Evolutionary conservation across 2,797 vertebrate genomes (phyloP), one percentile per base, ranked within the genome.

Genomic region (Darevskia mixta): DNA sequence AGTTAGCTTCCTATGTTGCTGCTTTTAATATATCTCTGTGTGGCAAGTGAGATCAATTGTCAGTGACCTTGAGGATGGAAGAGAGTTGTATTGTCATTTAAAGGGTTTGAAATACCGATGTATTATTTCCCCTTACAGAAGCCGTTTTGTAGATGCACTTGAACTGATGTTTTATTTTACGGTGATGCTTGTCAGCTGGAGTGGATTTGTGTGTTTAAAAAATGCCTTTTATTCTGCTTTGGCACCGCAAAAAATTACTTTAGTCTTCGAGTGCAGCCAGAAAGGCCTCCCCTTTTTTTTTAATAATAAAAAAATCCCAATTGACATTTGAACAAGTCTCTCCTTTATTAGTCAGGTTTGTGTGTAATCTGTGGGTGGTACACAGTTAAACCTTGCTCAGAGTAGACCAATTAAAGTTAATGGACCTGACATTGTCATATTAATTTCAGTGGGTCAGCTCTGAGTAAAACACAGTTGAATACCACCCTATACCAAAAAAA

Each of bases 11-110:
- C 10, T 45, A 0, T 11, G n/a, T 73, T 23, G 7, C 61, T 23
- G 18, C 20, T 73, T 73, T 35, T 73, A 73, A 73, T 38, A 11
- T 64, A 32, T 55, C 49, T 55, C 49, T 15, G 0, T 0, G 83
- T 88, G 90, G 2, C 29, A 76, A 4, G 32, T n/a, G 0, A 0
- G 8, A 3, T 0, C 32, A 23, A 1, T 1, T 20, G 38, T 0
- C 45, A 55, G 72, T 88, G 67, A 86, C 88, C 79, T 90, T 92
- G 83, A 89, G 83, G 23, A 27, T n/a, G 5, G 13, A 72, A 2
- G 76, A 72, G 35, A 32, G 25, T 89, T 85, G 49, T 41, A 83
- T 38, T 55, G 0, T 0, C 38, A 1, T 0, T 80, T 90, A 29
- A 87, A 55, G 17, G 35, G 55, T 58, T 17, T 73, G 38, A 27